Conservation (phyloP, 2,888 invertebrate genomes). For the Leucania comma region DNA sequence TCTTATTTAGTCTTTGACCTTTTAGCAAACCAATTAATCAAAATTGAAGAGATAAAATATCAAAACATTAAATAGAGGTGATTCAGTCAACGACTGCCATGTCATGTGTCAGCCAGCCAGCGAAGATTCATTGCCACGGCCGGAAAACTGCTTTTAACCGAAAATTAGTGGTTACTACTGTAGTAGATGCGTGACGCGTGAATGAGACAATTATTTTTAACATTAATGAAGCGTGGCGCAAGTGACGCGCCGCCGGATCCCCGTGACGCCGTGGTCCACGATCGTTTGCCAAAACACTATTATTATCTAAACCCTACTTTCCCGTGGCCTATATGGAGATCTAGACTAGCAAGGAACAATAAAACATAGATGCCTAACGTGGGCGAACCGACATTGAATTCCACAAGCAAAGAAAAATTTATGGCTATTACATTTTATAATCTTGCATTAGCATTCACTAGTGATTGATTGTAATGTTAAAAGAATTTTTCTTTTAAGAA, state of each 20-base stretch:
- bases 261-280: slow-evolving; percentile 65
- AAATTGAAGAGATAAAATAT: slow-evolving; percentile 26
- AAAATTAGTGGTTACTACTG: slow-evolving; percentile 88
- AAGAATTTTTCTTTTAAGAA: slow-evolving; percentile 26
- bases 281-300: slow-evolving; percentile 82
- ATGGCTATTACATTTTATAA: slow-evolving; percentile 32
- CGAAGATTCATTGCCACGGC: slow-evolving; percentile 82
- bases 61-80: slow-evolving; percentile 50
- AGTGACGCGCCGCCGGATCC: slow-evolving; percentile 65
- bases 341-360: slow-evolving; percentile 41
- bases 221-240: slow-evolving; percentile 79
- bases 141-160: slow-evolving; percentile 84
- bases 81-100: slow-evolving; percentile 70
- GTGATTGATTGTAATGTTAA: slow-evolving; percentile 42
- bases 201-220: slow-evolving; percentile 90
- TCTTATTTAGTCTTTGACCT: slow-evolving; percentile 8
- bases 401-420: slow-evolving; percentile 10
- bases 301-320: slow-evolving; percentile 69
- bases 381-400: slow-evolving; percentile 33
- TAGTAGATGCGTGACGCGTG: slow-evolving; percentile 84
- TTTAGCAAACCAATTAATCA: slow-evolving; percentile 12
- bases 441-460: slow-evolving; percentile 32
- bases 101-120: slow-evolving; percentile 67
- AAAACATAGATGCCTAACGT: slow-evolving; percentile 24
- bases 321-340: slow-evolving; percentile 46